phyloP scores from a whole-genome alignment of 2,797 vertebrate genomes.

The Bovichtus variegatus region DNA sequence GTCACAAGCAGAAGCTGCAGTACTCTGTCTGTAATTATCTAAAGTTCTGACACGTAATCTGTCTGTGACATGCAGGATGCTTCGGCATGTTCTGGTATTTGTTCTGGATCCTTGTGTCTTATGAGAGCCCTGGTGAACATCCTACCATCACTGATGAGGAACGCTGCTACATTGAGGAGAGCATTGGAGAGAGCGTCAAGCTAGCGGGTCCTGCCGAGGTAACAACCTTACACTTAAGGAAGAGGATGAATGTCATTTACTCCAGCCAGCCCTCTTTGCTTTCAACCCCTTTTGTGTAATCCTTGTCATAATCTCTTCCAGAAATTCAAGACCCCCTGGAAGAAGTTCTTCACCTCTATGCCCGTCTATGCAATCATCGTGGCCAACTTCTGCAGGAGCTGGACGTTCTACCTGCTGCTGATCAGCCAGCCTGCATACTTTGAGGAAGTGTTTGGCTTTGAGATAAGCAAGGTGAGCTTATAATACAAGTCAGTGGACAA shows the following conservation, averaged over 20 bases:
- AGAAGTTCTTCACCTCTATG: conserved; percentile 94
- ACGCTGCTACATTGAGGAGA: conserved; percentile 97
- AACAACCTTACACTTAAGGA: not conserved
- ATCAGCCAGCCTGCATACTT: conserved; percentile 96
- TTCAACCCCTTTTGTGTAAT: not conserved
- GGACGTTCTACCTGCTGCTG: conserved; percentile 95
- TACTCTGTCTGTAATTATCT: conserved; percentile 1
- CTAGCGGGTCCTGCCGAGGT: conserved; percentile 93
- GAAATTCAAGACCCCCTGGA: conserved; percentile 95
- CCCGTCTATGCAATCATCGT: conserved; percentile 96
- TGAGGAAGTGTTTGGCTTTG: conserved; percentile 94
- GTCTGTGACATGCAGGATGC: conserved; percentile 83
- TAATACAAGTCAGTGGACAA: not conserved
- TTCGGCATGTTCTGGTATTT: conserved; percentile 97
- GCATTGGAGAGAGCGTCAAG: conserved; percentile 95
- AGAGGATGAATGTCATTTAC: not conserved
- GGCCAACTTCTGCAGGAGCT: conserved; percentile 96
- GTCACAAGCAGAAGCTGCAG: conserved; percentile 24
- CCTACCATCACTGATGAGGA: conserved; percentile 96
- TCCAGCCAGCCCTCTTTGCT: not conserved
- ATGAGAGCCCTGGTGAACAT: conserved; percentile 96
- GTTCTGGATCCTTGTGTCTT: conserved; percentile 97
- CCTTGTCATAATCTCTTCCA: conserved; percentile 56
- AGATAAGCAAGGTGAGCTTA: conserved; percentile 91
- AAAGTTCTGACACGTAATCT: conserved; percentile 15